Base-by-base conservation (phyloP, 2,797 vertebrate genomes). In the Acanthornis magna region DNA sequence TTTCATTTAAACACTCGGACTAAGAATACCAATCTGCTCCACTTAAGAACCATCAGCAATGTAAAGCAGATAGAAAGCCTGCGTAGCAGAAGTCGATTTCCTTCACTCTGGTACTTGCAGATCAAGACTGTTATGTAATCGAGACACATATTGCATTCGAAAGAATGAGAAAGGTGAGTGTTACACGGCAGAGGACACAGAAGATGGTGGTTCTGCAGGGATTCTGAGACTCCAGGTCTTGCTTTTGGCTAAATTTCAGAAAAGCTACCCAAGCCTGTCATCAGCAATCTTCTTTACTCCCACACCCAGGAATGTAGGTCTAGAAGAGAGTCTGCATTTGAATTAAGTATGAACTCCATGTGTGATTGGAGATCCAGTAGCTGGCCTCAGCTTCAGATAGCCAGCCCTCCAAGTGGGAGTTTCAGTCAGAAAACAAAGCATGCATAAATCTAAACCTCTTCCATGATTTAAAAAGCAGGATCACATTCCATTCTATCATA, bases 231-330 rank as follows among this genome's bases (percentile, higher is more conserved):
- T 89, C 23, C 23, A 50, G 60, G 60, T 26, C 25, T 90, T 40
- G 53, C 48, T 90, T 77, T 77, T 77, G 73, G 86, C 61, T 83
- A 58, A 27, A 70, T 91, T 90, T 88, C 73, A 92, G 34, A 67
- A 91, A 81, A 77, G 26, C 73, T 94, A 62, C 83, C 48, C 72
- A 80, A 88, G 45, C 40, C 45, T 77, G 89, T 84, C 84, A 80
- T 84, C 42, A 84, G 45, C 42, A 86, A 40, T 84, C 45, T 71
- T 84, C 22, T 94, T 86, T 86, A 90, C 57, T 92, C 84, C 80
- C 73, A 86, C 80, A 78, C 10, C 3, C 57, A 74, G 73, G 30
- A 86, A 66, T 48, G 68, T 13, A 77, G 57, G 45, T 67, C 45
- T 92, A 78, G 36, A 84, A 73, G 14, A 93, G 2, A 85, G 26